Percentiles rank a stretch among this genome's conserved stretches.
Evolutionary conservation across 2,113 vertebrate genomes (phyloP).

Genomic region (Chionomys nivalis): DNA sequence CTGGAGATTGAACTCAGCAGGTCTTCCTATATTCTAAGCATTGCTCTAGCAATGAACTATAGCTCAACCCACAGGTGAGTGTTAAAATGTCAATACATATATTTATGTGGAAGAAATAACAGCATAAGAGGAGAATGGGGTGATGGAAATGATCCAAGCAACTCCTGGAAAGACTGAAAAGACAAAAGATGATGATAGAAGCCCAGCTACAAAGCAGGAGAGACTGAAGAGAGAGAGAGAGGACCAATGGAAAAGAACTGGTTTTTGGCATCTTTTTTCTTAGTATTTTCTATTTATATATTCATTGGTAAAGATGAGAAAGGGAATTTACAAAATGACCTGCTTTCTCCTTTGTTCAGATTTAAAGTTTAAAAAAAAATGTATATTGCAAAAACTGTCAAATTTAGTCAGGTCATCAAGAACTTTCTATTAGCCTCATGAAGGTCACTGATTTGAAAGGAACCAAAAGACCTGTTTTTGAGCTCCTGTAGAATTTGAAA

Average conservation of each 20-base stretch:
- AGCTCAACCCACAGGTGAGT: background rate
- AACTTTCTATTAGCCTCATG: background rate
- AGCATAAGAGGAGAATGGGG: background rate
- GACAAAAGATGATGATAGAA: background rate
- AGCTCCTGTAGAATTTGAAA: constrained; percentile 17
- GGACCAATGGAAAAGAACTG: background rate
- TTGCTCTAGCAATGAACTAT: background rate
- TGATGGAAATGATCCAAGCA: background rate
- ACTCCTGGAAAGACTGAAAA: background rate
- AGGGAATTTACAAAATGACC: background rate
- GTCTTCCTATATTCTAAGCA: accelerated
- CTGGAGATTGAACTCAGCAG: background rate
- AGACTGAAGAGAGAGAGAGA: background rate
- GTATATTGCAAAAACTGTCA: background rate
- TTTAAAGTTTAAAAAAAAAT: constrained; percentile 59
- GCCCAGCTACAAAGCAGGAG: background rate
- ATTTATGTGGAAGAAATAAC: background rate
- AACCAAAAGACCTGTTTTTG: background rate
- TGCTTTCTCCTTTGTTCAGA: constrained; percentile 9
- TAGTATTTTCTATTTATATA: constrained; percentile 26
- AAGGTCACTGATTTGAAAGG: background rate
- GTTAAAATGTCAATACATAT: background rate
- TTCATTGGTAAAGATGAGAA: background rate
- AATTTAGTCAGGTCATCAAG: background rate
- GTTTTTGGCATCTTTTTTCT: background rate